Conservation (phyloP, 2,113 vertebrate species). For the Ploceus nigricollis region DNA sequence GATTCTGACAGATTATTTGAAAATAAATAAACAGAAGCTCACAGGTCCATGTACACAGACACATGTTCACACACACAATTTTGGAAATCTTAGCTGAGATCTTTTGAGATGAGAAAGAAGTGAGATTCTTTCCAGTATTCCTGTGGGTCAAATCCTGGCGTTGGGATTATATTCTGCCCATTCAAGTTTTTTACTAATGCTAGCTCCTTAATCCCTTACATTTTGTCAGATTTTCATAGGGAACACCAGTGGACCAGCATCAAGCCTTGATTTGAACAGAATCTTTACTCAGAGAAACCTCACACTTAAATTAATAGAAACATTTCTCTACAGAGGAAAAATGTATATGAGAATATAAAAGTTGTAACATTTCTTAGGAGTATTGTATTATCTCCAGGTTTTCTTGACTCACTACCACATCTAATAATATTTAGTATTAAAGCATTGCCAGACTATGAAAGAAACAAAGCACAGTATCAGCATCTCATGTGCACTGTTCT, state of each 20-base stretch:
- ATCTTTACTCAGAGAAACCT: not conserved
- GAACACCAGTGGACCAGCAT: not conserved
- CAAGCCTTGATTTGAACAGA: not conserved
- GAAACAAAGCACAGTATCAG: not conserved
- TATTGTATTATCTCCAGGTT: not conserved
- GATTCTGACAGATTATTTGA: not conserved
- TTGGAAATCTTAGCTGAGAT: not conserved
- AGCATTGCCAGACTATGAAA: not conserved
- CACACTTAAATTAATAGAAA: not conserved
- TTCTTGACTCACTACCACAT: not conserved
- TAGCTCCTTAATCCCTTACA: not conserved
- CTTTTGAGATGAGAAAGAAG: not conserved
- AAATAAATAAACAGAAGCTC: not conserved
- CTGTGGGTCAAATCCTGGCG: not conserved
- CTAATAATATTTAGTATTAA: not conserved
- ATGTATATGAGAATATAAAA: not conserved
- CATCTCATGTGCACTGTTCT: not conserved
- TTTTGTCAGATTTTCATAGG: not conserved
- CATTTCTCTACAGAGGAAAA: not conserved
- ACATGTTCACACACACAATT: not conserved
- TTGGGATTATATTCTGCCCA: not conserved
- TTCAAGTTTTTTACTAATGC: not conserved
- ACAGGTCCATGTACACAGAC: rapidly evolving
- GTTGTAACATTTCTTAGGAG: not conserved
- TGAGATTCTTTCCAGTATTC: not conserved